Conservation (phyloP, 2,888 invertebrate species). For the Patella ulyssiponensis region DNA sequence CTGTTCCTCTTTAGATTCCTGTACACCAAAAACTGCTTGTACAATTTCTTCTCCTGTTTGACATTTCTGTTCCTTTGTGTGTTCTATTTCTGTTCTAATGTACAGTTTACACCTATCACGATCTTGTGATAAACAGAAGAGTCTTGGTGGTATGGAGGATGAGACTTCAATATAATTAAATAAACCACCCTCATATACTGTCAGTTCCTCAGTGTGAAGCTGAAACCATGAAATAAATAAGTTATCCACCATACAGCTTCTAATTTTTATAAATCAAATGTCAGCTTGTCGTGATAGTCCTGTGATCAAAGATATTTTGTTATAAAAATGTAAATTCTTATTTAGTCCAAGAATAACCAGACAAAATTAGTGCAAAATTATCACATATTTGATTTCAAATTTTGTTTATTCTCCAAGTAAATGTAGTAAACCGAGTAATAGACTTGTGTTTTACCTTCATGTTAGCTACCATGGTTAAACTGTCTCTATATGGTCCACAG, state of each 20-base stretch:
- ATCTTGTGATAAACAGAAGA: slow-evolving; percentile 45
- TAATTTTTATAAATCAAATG: background rate
- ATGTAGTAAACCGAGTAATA: too few species aligned
- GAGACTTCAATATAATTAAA: slow-evolving; percentile 34
- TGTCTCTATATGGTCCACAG: slow-evolving; percentile 44
- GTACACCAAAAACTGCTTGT: slow-evolving; percentile 46
- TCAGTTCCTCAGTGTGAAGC: slow-evolving; percentile 38
- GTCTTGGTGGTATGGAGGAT: slow-evolving; percentile 41
- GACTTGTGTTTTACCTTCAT: slow-evolving; percentile 27
- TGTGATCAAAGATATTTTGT: too few species aligned
- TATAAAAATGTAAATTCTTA: too few species aligned
- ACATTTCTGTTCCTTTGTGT: slow-evolving; percentile 43
- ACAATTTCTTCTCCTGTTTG: slow-evolving; percentile 36
- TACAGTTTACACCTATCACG: slow-evolving; percentile 40
- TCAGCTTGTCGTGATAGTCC: background rate
- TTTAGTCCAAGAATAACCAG: too few species aligned
- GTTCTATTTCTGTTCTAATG: slow-evolving; percentile 25
- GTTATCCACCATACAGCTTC: background rate
- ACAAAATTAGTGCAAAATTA: too few species aligned
- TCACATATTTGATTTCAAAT: too few species aligned
- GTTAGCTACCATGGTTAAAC: slow-evolving; percentile 35
- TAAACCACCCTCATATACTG: slow-evolving; percentile 43
- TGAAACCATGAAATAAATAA: slow-evolving; percentile 23
- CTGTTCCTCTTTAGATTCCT: slow-evolving; percentile 21
- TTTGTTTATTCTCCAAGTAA: too few species aligned